Percentiles rank a stretch among this genome's conserved stretches.
Evolutionary conservation across 2,888 invertebrate species (phyloP).

Genomic region (Steromphala cineraria): DNA sequence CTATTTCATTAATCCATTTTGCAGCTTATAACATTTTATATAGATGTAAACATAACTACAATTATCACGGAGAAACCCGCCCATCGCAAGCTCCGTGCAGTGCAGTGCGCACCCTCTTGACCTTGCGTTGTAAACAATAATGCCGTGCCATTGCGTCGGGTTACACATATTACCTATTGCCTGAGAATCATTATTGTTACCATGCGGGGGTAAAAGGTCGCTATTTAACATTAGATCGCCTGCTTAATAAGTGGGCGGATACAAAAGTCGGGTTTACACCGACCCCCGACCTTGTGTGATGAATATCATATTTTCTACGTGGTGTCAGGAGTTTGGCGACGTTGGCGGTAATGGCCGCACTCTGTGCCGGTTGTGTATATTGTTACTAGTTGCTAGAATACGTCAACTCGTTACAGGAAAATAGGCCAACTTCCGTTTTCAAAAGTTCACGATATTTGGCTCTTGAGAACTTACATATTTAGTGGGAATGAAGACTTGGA

Average conservation of each 20-base stretch:
- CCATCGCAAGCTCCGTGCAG: slow-evolving; percentile 8
- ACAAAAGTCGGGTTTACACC: background rate
- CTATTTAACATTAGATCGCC: slow-evolving; percentile 12
- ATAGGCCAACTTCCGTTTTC: too few relatives aligned
- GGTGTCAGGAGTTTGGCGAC: background rate
- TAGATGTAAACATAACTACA: slow-evolving; percentile 1
- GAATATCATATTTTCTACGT: background rate
- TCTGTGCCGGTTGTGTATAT: background rate
- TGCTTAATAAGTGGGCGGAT: slow-evolving; percentile 17
- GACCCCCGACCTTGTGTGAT: slow-evolving; percentile 3
- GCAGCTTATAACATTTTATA: background rate
- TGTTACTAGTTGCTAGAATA: too few relatives aligned
- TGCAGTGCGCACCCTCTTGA: background rate
- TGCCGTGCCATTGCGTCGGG: background rate
- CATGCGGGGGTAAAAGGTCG: slow-evolving; percentile 14
- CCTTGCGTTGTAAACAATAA: background rate
- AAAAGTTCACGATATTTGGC: too few relatives aligned
- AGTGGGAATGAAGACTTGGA: too few relatives aligned
- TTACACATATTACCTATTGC: background rate
- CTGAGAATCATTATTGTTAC: slow-evolving; percentile 5
- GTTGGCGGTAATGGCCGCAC: slow-evolving; percentile 4
- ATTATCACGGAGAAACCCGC: slow-evolving; percentile 2
- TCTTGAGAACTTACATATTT: too few relatives aligned
- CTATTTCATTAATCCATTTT: background rate
- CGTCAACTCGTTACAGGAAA: too few relatives aligned